phyloP scores from a whole-genome alignment of 1,140 invertebrate species.

The Panulirus ornatus region DNA sequence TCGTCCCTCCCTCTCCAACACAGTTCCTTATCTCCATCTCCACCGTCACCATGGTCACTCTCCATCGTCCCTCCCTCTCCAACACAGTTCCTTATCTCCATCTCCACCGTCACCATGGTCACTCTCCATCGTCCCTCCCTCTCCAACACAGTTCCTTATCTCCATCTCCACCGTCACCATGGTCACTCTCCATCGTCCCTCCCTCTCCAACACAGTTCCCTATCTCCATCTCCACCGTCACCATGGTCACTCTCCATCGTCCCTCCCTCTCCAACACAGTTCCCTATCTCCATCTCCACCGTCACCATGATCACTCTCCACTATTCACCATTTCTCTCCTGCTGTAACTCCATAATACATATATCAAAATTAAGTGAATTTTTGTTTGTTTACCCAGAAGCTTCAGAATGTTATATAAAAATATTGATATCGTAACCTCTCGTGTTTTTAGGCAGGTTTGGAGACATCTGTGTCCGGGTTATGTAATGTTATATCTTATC shows the following conservation, averaged over 20 bases:
- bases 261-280: not conserved
- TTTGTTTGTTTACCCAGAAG: no score
- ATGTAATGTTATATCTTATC: no score
- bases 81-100: not conserved
- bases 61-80: not conserved
- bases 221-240: not conserved
- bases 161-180: not conserved
- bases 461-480: no score
- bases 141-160: not conserved
- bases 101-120: no score
- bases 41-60: no score
- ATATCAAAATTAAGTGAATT: no score
- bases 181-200: not conserved
- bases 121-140: not conserved
- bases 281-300: not conserved
- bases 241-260: not conserved
- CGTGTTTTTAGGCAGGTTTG: no score
- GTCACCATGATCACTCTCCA: not conserved
- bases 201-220: not conserved
- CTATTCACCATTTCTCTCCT: not conserved
- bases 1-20: not conserved
- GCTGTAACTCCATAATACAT: no score
- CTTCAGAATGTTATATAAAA: no score
- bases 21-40: no score
- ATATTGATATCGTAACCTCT: no score